Conservation (phyloP, 2,888 invertebrate genomes). For the Noctua janthina region DNA sequence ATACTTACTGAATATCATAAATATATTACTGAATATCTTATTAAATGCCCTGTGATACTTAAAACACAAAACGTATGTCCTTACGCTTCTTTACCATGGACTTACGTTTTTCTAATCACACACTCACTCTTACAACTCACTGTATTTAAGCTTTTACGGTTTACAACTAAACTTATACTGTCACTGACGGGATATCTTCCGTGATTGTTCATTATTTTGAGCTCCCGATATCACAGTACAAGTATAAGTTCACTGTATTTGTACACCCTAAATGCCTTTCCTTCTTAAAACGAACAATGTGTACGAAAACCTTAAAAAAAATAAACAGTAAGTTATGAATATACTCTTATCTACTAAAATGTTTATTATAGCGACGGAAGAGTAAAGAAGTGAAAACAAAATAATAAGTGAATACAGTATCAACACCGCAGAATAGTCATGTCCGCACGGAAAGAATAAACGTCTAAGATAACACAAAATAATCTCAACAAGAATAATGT, state of each 20-base stretch:
- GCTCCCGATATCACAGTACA: no score
- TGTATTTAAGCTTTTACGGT: no score
- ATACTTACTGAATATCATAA: no score
- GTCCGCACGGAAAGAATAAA: slow-evolving; percentile 66
- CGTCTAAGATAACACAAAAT: slow-evolving; percentile 69
- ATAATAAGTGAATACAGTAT: slow-evolving; percentile 21
- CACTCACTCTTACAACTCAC: not conserved
- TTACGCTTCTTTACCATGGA: not conserved
- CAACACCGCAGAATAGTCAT: slow-evolving; percentile 59
- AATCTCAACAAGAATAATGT: slow-evolving; percentile 74
- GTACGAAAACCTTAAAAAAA: slow-evolving; percentile 8
- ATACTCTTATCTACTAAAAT: slow-evolving; percentile 18
- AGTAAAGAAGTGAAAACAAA: slow-evolving; percentile 17
- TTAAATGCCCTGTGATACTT: no score
- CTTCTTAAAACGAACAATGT: slow-evolving; percentile 20
- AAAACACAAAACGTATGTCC: no score
- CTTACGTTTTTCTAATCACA: not conserved
- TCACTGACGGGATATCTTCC: no score
- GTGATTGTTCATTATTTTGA: no score
- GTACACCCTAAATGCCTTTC: not conserved
- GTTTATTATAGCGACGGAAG: slow-evolving; percentile 20
- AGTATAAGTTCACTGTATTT: not conserved
- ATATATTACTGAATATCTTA: no score
- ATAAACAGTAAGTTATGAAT: not conserved
- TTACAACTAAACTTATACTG: no score